These are phyloP conservation scores for Chrysaora quinquecirrha DNA, from an alignment of 30 jellyfish, hydroid and myxozoan genomes.

Conservation along the genomic window DNA sequence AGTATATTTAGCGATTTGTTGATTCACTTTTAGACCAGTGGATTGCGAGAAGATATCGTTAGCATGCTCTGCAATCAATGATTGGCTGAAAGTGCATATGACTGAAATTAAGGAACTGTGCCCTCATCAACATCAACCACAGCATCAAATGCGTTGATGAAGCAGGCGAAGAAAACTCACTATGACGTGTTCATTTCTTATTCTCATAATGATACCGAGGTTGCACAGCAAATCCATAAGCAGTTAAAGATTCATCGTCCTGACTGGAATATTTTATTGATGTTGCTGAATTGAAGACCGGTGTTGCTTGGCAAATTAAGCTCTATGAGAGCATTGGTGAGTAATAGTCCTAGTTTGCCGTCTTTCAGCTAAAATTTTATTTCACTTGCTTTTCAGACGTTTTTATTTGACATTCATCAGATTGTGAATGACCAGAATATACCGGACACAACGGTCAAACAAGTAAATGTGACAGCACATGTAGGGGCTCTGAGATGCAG, in stretches of 20 bases:
- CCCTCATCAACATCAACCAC: no score
- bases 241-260: slow-evolving; percentile 41
- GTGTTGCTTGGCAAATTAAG: slow-evolving; percentile 89
- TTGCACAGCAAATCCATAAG: slow-evolving; percentile 43
- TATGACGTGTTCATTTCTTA: slow-evolving; percentile 90
- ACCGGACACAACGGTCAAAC: no score
- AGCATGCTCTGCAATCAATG: slow-evolving; percentile 48
- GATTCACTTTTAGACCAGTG: no score
- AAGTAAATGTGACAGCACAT: no score
- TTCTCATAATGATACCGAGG: slow-evolving; percentile 66
- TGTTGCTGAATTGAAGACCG: slow-evolving; percentile 76
- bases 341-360: no score
- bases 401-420: no score
- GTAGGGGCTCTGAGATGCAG: no score
- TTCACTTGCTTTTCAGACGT: no score
- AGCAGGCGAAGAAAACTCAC: slow-evolving; percentile 5
- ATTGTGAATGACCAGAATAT: no score
- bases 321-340: slow-evolving; percentile 83
- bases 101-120: slow-evolving; percentile 35
- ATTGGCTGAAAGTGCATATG: slow-evolving; percentile 47
- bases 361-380: no score
- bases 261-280: slow-evolving; percentile 86
- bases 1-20: no score
- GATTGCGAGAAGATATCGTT: not conserved
- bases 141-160: no score